Percentiles rank a stretch among this genome's conserved stretches.
phyloP scores from a whole-genome alignment of 2,113 vertebrate species.

The Willisornis vidua region DNA sequence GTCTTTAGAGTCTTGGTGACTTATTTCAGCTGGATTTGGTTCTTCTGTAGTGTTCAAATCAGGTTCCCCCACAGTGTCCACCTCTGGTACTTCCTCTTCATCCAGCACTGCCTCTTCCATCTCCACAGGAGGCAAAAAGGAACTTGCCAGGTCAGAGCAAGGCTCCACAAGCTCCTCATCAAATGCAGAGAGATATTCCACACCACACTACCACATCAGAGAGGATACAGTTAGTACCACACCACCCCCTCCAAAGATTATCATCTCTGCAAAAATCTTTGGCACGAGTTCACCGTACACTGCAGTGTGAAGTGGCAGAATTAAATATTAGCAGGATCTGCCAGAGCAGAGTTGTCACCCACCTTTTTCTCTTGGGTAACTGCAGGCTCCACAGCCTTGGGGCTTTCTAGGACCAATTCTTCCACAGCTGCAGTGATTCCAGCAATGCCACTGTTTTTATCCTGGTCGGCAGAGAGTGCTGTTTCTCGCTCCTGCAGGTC shows the following conservation, averaged over 20 bases:
- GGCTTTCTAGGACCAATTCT: slow-evolving; percentile 77
- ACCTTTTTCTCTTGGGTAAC: slow-evolving; percentile 71
- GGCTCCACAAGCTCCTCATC: slow-evolving; percentile 84
- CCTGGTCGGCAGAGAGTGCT: slow-evolving; percentile 71
- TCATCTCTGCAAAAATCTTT: neutral
- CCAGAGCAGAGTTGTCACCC: neutral
- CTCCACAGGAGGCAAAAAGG: slow-evolving; percentile 42
- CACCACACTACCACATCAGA: slow-evolving; percentile 74
- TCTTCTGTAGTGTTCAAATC: slow-evolving; percentile 45
- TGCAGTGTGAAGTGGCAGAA: neutral
- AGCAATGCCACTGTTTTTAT: slow-evolving; percentile 40
- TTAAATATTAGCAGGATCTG: neutral
- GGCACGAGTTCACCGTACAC: neutral
- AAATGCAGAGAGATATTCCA: slow-evolving; percentile 89
- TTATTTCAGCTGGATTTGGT: slow-evolving; percentile 53
- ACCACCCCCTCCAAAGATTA: neutral
- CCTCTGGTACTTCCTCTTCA: slow-evolving; percentile 69
- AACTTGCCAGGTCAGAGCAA: slow-evolving; percentile 51
- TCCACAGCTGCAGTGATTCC: slow-evolving; percentile 70
- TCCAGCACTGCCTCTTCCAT: slow-evolving; percentile 58
- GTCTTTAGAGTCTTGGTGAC: slow-evolving; percentile 48
- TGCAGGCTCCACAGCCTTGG: slow-evolving; percentile 60
- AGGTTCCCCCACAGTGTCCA: slow-evolving; percentile 27
- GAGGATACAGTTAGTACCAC: slow-evolving; percentile 1
- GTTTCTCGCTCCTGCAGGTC: slow-evolving; percentile 84